Conservation (phyloP, 1,140 invertebrate species). For the Philopotamus ludificatus region DNA sequence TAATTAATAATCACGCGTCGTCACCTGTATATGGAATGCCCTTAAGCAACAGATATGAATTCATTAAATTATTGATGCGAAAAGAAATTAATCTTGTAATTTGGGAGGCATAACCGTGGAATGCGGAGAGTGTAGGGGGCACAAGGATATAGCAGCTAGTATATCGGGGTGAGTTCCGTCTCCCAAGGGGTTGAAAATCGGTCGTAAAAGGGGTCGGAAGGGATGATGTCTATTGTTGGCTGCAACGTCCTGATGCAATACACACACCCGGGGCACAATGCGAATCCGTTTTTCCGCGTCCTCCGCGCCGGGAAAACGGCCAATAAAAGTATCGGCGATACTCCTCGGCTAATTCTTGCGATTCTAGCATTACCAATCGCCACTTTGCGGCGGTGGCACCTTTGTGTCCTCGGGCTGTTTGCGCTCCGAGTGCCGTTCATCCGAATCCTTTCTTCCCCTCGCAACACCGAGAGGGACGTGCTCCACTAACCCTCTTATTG, state of each 20-base stretch:
- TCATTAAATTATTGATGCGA: conserved; percentile 43
- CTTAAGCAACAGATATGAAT: conserved; percentile 37
- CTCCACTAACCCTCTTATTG: conserved; percentile 41
- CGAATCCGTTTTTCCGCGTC: no score
- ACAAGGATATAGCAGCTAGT: neutral
- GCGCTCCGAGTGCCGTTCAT: conserved; percentile 12
- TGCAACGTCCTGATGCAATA: conserved; percentile 13
- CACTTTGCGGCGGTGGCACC: no score
- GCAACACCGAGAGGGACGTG: conserved; percentile 29
- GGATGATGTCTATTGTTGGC: conserved; percentile 29
- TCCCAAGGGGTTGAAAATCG: conserved; percentile 20
- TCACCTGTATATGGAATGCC: conserved; percentile 23
- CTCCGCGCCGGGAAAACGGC: no score
- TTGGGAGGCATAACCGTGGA: conserved; percentile 42
- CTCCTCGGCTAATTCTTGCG: no score
- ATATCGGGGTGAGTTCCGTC: neutral
- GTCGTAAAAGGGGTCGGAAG: conserved; percentile 35
- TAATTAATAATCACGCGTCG: conserved; percentile 14
- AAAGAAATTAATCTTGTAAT: conserved; percentile 44
- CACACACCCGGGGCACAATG: neutral
- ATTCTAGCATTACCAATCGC: no score
- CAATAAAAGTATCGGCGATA: no score
- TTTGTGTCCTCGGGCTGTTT: conserved; percentile 23
- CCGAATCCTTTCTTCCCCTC: conserved; percentile 23
- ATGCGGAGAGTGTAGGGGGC: conserved; percentile 25